Conservation (phyloP, 2,888 invertebrate species). For the Agrilus biguttatus region DNA sequence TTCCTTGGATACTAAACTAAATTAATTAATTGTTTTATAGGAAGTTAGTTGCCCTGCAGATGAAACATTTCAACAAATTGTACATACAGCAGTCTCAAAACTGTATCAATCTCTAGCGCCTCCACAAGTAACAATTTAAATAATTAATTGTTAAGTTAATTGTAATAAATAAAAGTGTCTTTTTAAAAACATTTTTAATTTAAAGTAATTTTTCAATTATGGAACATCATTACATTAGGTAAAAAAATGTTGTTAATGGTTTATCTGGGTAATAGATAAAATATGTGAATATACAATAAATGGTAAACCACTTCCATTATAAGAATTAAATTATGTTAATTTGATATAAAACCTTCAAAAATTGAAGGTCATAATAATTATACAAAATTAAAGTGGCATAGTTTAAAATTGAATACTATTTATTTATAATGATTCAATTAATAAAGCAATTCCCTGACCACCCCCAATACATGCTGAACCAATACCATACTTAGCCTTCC, state of each 20-base stretch:
- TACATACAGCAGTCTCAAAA: constrained; percentile 73
- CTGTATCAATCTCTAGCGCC: constrained; percentile 70
- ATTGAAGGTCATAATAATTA: not conserved
- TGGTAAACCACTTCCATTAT: too few relatives aligned
- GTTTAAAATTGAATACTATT: not conserved
- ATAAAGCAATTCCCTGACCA: constrained; percentile 91
- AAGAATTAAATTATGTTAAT: too few relatives aligned
- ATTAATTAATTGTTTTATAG: constrained; percentile 30
- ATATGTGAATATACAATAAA: too few relatives aligned
- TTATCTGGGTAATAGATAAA: too few relatives aligned
- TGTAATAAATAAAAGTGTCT: too few relatives aligned
- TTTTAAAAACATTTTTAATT: too few relatives aligned
- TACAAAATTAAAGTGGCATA: not conserved
- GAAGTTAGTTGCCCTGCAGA: constrained; percentile 72
- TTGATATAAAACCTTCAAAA: not conserved
- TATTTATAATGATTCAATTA: constrained; percentile 62
- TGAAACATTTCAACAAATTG: constrained; percentile 65
- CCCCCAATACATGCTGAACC: constrained; percentile 98
- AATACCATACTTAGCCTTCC: constrained; percentile 71
- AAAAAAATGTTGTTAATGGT: too few relatives aligned
- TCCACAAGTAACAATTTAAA: constrained; percentile 19
- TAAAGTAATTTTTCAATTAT: too few relatives aligned
- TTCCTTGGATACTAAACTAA: constrained; percentile 1
- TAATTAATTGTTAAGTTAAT: too few relatives aligned
- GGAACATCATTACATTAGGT: too few relatives aligned